phyloP scores from a whole-genome alignment of 2,888 invertebrate species.

The Stramonita haemastoma region DNA sequence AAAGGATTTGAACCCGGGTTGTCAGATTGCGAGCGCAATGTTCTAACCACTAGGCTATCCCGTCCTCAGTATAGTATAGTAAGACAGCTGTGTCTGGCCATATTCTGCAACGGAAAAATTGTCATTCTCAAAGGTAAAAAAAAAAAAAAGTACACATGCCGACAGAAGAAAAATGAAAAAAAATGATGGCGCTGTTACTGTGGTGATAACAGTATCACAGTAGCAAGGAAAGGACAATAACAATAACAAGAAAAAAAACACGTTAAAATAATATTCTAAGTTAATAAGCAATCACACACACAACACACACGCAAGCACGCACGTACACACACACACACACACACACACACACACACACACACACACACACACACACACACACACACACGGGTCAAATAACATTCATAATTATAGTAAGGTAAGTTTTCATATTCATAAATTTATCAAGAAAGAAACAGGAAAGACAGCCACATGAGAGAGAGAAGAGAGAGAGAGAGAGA shows the following conservation, averaged over 20 bases:
- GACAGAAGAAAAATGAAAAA: background rate
- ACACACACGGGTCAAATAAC: background rate
- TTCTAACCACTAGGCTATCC: no score
- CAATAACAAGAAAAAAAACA: background rate
- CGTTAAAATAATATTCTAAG: background rate
- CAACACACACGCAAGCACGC: background rate
- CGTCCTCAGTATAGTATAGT: no score
- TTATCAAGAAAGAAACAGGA: no score
- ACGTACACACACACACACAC: background rate
- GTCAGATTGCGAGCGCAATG: no score
- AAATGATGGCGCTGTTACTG: background rate
- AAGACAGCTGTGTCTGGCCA: background rate
- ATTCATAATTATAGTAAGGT: no score
- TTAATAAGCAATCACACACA: background rate
- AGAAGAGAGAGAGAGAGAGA: no score
- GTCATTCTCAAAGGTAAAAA: background rate
- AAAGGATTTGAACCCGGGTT: no score
- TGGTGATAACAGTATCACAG: no score
- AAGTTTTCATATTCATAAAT: background rate
- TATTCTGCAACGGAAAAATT: background rate
- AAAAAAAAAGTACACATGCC: background rate
- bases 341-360: background rate
- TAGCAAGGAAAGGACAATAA: no score
- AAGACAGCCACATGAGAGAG: no score
- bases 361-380: background rate